Evolutionary conservation across 2,888 invertebrate species (phyloP).

Genomic region (Clunio marinus): DNA sequence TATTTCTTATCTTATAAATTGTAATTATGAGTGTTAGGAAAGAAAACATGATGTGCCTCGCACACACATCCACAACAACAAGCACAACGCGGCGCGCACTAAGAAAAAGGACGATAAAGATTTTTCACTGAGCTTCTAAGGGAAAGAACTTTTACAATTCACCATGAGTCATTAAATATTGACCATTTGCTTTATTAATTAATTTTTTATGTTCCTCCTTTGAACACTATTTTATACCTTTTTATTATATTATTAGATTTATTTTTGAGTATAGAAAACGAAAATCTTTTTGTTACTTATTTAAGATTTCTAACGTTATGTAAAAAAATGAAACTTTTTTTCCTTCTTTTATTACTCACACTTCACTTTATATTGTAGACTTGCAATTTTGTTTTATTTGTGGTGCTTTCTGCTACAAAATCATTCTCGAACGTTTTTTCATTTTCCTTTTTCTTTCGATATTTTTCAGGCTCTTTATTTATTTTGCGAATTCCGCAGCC

Average conservation of each 20-base stretch:
- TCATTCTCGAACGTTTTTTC: background rate
- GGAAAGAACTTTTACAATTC: conserved; percentile 15
- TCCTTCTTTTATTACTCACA: background rate
- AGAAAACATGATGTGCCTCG: background rate
- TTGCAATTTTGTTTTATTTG: background rate
- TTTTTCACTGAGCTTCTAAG: background rate
- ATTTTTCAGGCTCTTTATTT: too few species aligned
- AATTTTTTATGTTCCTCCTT: conserved; percentile 29
- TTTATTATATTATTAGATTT: background rate
- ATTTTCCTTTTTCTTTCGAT: too few species aligned
- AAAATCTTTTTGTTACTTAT: too few species aligned
- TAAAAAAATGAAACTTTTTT: too few species aligned
- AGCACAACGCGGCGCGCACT: too few species aligned
- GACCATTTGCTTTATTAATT: conserved; percentile 22
- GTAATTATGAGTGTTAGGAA: conserved; percentile 32
- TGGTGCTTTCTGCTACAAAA: background rate
- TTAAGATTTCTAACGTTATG: too few species aligned
- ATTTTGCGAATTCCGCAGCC: too few species aligned
- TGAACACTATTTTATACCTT: background rate
- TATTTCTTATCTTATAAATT: conserved; percentile 28
- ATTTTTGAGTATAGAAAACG: too few species aligned
- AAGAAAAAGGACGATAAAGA: too few species aligned
- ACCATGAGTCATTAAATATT: conserved; percentile 25
- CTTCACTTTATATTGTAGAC: background rate
- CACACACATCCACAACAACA: too few species aligned